Base-by-base conservation (phyloP, 30 jellyfish, hydroid and myxozoan species). In the Catostylus mosaicus region DNA sequence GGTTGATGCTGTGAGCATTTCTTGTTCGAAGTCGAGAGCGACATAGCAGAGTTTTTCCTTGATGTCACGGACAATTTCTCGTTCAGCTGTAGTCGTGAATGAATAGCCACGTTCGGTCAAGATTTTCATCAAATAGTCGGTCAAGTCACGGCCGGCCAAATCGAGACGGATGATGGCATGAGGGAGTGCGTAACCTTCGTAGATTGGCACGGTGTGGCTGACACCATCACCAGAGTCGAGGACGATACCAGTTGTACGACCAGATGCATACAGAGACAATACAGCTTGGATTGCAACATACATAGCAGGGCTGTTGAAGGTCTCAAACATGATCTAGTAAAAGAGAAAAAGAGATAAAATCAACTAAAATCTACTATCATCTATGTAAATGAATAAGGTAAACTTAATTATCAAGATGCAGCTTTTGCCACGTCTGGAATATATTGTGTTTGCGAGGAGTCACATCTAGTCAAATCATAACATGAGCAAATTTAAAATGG, bases 141-240 rank as follows among this genome's bases (percentile, higher is more conserved):
- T 95, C 91, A 95, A 86, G 70, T 95, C 99, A 84, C 99, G 97
- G 29, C 99, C 99, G 40, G 99, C 99, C 96, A 95, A 80, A 87
- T 95, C 99, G 75, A 95, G 73, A 89, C 99, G 98, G 86, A 95
- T 89, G 93, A 95, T 95, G 97, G 99, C 99, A 46, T 90, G 99
- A 35, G 99, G 99, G 47, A 95, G 98, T 79, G 99, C 99, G 86
- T 95, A 95, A 73, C 99, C 99, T 72, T 95, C 99, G 78, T 95
- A 95, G 86, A 95, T 95, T 66, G 99, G 99, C 45, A 95, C 99
- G 0, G 99, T 95, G 96, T 95, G 99, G 77, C 99, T 85, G 75
- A 95, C 99, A 86, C 99, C 99, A 90, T 95, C 99, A n/a, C 99
- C 99, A 52, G 99, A 95, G 51, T 95, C 99, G 68, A 95, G 90